Base-by-base conservation (phyloP, 2,888 invertebrate species). In the Drosophila acutilabella region DNA sequence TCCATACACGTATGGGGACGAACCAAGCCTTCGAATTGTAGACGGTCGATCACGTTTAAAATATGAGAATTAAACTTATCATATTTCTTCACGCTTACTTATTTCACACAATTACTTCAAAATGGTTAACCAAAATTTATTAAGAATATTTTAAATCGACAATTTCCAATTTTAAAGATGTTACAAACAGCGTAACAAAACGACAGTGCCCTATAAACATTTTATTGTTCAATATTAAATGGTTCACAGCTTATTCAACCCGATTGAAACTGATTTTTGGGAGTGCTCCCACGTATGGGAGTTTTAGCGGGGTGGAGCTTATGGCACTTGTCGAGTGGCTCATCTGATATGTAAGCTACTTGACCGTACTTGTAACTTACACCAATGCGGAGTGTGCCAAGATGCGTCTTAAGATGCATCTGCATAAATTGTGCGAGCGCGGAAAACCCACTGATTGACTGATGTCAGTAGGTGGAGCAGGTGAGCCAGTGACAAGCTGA, bases 221-320 rank as follows among this genome's bases (percentile, higher is more conserved):
- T 41, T 16, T 10, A 8, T n/a, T 13, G 30, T 13, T 13, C n/a
- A 44, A 44, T 20, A 13, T 44, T 18, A 51, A 41, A 14, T 45
- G 33, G 18, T 13, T 14, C 14, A 69, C 56, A 77, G 86, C 81
- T 86, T 83, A 83, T 83, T 83, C 79, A 81, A 86, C 83, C 83
- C 62, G 44, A 54, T 26, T n/a, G 47, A 14, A 1, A n/a, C 20
- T 18, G n/a, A 6, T 0, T 59, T 62, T 44, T 2, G 67, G 44
- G 53, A 26, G 38, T 33, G 26, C 13, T 1, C 30, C 14, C 6
- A 11, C 6, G 16, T 30, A 16, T 5, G 5, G 3, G 16, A 30
- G 48, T 47, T 6, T n/a, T 18, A 50, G 7, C 30, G 30, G 30
- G 7, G 30, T 8, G 8, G 30, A 6, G 23, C 4, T 26, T 50